Evolutionary conservation across 2,888 invertebrate genomes (phyloP).

Genomic region (Netelia fuscicornis): DNA sequence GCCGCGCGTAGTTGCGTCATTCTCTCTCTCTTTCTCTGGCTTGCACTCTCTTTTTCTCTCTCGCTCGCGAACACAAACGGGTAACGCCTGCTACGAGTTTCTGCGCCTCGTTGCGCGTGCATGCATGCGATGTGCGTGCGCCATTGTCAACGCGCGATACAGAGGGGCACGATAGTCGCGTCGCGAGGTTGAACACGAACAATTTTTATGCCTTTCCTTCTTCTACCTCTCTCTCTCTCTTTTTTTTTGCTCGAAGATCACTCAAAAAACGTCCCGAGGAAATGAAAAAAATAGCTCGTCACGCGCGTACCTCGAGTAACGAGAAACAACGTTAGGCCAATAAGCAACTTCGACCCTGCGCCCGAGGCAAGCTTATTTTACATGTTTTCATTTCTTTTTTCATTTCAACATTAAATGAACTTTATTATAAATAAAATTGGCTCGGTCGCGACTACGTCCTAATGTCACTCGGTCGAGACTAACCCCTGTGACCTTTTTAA

Average conservation of each 20-base stretch:
- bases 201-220: constrained; percentile 45
- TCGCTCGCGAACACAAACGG: constrained; percentile 4
- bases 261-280: neutral
- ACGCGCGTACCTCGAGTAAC: neutral
- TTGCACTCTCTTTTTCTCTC: constrained; percentile 34
- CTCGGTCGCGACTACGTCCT: too few species aligned
- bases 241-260: neutral
- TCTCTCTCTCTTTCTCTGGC: constrained; percentile 20
- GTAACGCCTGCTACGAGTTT: constrained; percentile 35
- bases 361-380: neutral
- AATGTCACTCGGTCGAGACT: too few species aligned
- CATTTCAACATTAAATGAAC: neutral
- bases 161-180: constrained; percentile 24
- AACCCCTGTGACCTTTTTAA: too few species aligned
- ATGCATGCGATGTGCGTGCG: constrained; percentile 72
- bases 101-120: constrained; percentile 73
- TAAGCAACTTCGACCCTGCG: neutral
- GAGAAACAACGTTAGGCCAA: too few species aligned
- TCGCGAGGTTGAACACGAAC: constrained; percentile 56
- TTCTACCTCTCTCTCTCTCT: constrained; percentile 8
- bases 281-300: neutral
- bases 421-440: constrained; percentile 1
- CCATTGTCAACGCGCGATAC: constrained; percentile 69
- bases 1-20: constrained; percentile 72
- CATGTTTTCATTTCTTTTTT: neutral